A percentile compares a stretch with the other conserved stretches of the same genome.
phyloP scores from a whole-genome alignment of 2,888 invertebrate species.

The Epirrhoe tristata region DNA sequence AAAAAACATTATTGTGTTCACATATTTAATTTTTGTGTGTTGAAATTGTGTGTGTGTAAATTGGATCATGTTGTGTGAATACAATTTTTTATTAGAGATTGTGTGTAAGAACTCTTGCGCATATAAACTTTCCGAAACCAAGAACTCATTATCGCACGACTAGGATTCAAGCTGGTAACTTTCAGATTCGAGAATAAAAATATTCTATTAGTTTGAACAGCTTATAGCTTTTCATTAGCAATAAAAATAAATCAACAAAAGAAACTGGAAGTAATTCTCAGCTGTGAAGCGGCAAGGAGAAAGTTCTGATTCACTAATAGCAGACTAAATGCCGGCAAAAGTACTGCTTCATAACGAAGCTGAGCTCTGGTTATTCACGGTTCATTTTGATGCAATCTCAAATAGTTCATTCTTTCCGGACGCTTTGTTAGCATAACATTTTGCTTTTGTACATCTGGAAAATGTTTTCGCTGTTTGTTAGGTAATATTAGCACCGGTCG shows the following conservation, averaged over 20 bases:
- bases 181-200: not conserved
- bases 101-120: too few relatives aligned
- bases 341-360: conserved; percentile 53
- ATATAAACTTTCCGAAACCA: too few relatives aligned
- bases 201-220: not conserved
- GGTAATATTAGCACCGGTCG: conserved; percentile 6
- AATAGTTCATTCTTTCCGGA: conserved; percentile 53
- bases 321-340: conserved; percentile 55
- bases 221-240: not conserved
- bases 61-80: too few relatives aligned
- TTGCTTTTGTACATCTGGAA: conserved; percentile 42
- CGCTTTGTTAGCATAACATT: conserved; percentile 44
- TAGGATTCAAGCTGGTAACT: too few relatives aligned
- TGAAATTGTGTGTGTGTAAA: too few relatives aligned
- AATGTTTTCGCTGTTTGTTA: conserved; percentile 36
- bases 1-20: too few relatives aligned
- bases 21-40: too few relatives aligned
- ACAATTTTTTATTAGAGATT: too few relatives aligned
- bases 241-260: conserved; percentile 3
- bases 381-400: conserved; percentile 60
- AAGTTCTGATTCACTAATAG: conserved; percentile 63
- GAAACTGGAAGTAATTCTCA: conserved; percentile 19
- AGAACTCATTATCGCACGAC: too few relatives aligned
- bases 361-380: conserved; percentile 54
- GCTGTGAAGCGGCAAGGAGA: conserved; percentile 41